phyloP scores from a whole-genome alignment of 1,140 invertebrate species.

The Schlechtendalia chinensis region DNA sequence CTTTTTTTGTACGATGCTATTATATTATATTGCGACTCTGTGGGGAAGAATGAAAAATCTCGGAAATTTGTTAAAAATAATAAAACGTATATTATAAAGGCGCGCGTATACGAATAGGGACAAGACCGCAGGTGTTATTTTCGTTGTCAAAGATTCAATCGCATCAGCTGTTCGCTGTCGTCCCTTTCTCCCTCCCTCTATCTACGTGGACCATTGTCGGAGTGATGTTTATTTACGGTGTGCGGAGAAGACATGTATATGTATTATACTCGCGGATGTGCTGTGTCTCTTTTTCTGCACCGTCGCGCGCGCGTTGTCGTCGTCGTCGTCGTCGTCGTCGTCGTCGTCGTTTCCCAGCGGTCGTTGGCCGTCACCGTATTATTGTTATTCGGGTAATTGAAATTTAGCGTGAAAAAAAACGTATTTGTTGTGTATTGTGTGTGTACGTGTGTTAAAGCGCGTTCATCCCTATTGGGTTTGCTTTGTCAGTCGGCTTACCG shows the following conservation, averaged over 20 bases:
- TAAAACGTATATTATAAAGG: neutral
- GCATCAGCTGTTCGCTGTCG: conserved; percentile 8
- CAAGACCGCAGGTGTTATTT: conserved; percentile 35
- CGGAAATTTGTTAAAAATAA: conserved; percentile 26
- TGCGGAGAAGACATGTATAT: neutral
- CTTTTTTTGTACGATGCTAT: too few relatives aligned
- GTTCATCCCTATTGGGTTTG: too few relatives aligned
- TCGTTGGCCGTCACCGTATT: neutral
- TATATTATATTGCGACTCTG: neutral
- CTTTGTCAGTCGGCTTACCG: too few relatives aligned
- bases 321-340: neutral
- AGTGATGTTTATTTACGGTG: conserved; percentile 16
- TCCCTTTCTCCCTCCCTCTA: neutral
- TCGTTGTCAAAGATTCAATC: conserved; percentile 25
- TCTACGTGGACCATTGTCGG: neutral
- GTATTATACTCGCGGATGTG: neutral
- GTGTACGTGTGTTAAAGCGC: too few relatives aligned
- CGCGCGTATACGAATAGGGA: neutral
- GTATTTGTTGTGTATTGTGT: neutral
- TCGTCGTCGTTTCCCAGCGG: neutral
- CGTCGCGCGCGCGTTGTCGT: neutral
- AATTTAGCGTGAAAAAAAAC: neutral
- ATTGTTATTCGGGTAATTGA: conserved; percentile 1
- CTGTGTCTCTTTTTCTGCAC: neutral
- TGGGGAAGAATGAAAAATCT: neutral